Evolutionary conservation across 2,888 invertebrate genomes (phyloP).

Genomic region (Euplagia quadripunctaria): DNA sequence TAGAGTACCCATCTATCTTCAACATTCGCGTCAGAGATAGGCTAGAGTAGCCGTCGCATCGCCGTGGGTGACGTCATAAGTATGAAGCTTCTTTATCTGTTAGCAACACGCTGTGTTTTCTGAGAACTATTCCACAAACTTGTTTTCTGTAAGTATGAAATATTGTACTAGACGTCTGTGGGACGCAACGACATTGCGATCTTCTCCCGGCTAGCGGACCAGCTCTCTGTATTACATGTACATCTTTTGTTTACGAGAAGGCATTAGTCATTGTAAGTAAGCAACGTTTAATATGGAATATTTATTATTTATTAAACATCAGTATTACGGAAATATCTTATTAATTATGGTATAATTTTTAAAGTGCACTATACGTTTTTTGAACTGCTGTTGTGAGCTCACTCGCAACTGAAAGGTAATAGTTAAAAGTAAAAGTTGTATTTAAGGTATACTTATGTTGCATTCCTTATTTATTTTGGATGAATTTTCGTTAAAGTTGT

Average conservation of each 20-base stretch:
- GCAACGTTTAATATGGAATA: not conserved
- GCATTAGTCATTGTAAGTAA: constrained; percentile 1
- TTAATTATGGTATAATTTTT: not conserved
- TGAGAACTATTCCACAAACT: constrained; percentile 60
- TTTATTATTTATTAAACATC: not conserved
- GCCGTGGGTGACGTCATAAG: constrained; percentile 34
- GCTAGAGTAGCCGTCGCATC: constrained; percentile 23
- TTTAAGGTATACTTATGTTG: not conserved
- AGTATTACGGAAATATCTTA: not conserved
- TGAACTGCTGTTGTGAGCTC: not conserved
- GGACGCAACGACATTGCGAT: constrained; percentile 34
- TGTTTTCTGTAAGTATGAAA: constrained; percentile 77
- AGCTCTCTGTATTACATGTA: not conserved
- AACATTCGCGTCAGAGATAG: constrained; percentile 20
- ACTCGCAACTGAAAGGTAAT: too few relatives aligned
- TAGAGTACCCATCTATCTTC: constrained; percentile 18
- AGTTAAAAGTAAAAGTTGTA: not conserved
- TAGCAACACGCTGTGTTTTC: constrained; percentile 66
- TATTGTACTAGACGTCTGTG: constrained; percentile 63
- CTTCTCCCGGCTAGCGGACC: not conserved
- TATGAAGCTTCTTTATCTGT: constrained; percentile 66
- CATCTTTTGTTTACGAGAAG: constrained; percentile 10
- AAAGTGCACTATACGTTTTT: not conserved
- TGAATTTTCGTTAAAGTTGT: too few relatives aligned
- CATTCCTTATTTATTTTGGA: too few relatives aligned